Base-by-base conservation (phyloP, 2,888 invertebrate genomes). In the Pherbina coryleti region DNA sequence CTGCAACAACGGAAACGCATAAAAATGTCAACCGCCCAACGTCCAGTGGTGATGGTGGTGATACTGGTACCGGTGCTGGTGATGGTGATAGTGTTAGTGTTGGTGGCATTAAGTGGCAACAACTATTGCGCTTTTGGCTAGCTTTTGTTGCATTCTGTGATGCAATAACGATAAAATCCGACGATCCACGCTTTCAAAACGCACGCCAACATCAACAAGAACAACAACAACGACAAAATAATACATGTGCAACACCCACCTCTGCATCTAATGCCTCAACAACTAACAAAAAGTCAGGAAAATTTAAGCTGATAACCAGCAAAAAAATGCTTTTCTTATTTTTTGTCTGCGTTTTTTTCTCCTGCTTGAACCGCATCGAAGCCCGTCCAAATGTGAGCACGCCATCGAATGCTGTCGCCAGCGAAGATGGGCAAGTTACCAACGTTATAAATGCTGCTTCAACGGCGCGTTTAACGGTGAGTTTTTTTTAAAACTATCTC, bases 321-420 rank as follows among this genome's bases (percentile, higher is more conserved):
- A 83, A 83, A 81, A 84, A 84, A 77, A 73, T 84, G 72, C 78
- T 87, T 66, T 80, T 84, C 14, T 74, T 87, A 19, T 84, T 84
- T 74, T 78, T 83, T 66, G 81, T 87, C 44, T 86, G 84, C 79
- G 79, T 87, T 72, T 80, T 87, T 76, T 82, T 88, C 79, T 84
- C 84, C 75, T 84, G 84, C 78, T 37, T 85, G 5, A 81, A 81
- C 81, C 83, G 86, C 80, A 85, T 84, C 78, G 88, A 88, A 79
- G 88, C 86, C 80, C 88, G 89, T 83, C 89, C 89, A 82, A 89
- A 89, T 81, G 81, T 74, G 22, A 85, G 83, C 77, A 11, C 77
- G 44, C 51, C 72, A 22, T n/a, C 73, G 31, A 78, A 78, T 76
- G 53, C 53, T 11, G 70, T 78, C 55, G 51, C 64, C 75, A 66